Evolutionary conservation across 2,797 vertebrate genomes (phyloP), one percentile per base, ranked within the genome.

Genomic region (Sebastes trivittatus): DNA sequence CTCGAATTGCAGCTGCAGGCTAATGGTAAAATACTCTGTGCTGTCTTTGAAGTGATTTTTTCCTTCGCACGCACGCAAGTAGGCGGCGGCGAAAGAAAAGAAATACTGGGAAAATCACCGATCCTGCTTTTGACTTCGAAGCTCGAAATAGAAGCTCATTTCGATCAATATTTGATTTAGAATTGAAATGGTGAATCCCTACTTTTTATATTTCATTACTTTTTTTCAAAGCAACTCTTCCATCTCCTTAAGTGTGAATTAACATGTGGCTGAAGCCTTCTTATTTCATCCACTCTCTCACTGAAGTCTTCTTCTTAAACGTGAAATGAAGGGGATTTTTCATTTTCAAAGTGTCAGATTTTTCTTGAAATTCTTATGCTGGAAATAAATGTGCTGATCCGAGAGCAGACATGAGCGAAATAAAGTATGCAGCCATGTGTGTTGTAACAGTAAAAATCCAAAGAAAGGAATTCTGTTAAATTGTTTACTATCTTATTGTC

Each of bases 191-290:
- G 46, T 49, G 46, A 49, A 49, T 8, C 7, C 18, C 18, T 49
- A 20, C 46, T 49, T 49, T 52, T 64, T 56, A 36, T 23, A 29
- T 75, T 32, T 27, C 1, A 56, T 23, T 29, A 11, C 4, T 56
- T 59, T 49, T 73, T 66, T 80, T 70, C 8, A 70, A 63, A 75
- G 18, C 34, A 42, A 8, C 32, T 72, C 38, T 62, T 66, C 32
- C 36, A 29, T 55, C 36, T 83, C 23, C 29, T 62, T 23, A 30
- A 74, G 34, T 65, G 60, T 79, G 66, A 87, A 81, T 81, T 65
- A 72, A 61, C 72, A 78, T 42, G 11, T 58, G 10, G 65, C 32
- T 56, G 22, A 49, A 46, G 54, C 23, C 23, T 14, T 74, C 32
- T 73, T 7, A 25, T 75, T 75, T 63, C 60, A 86, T 80, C 61